Base-by-base conservation (phyloP, 2,113 vertebrate species). In the Hemiprocne comata region DNA sequence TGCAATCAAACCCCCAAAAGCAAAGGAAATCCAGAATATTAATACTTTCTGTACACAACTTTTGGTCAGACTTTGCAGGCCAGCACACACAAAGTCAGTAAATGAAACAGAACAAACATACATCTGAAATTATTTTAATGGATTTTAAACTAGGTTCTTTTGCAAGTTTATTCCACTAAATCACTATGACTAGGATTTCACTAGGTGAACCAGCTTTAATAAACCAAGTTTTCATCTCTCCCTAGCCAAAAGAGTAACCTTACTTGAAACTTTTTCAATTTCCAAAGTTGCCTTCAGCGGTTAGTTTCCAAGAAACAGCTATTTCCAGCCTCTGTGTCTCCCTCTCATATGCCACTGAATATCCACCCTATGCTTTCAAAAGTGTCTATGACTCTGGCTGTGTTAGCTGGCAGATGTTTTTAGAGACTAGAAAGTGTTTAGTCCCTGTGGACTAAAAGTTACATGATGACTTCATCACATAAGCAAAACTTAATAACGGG, bases 161-260 rank as follows among this genome's bases (percentile, higher is more conserved):
- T 87, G 86, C 89, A 81, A 90, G 57, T 84, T 94, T 78, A 72
- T 95, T 95, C 91, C 90, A 96, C 90, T 94, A 95, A 96, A 95
- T 93, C 73, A 85, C 93, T 89, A 42, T 0, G 1, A 73, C 76
- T 97, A 90, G 62, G 77, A 83, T 96, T 97, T 95, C 40, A 42
- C 74, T 95, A 91, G 77, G 89, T 97, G 91, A 97, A 94, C 83
- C 75, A 74, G 83, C 93, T 97, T 97, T 95, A 96, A 93, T 94
- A 85, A 70, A 61, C 12, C 31, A 95, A 86, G 91, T 97, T 97
- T 96, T 97, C 96, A 95, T 94, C 87, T 94, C 89, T 89, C 96
- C 87, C 91, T 67, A 94, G 95, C 94, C 90, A 72, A 88, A 96
- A 96, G 93, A 79, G 85, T 25, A 78, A 97, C 71, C 94, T 95